Percentiles rank a stretch among this genome's conserved stretches.
phyloP scores from a whole-genome alignment of 2,113 vertebrate genomes.

The Potamarius usumacintae region DNA sequence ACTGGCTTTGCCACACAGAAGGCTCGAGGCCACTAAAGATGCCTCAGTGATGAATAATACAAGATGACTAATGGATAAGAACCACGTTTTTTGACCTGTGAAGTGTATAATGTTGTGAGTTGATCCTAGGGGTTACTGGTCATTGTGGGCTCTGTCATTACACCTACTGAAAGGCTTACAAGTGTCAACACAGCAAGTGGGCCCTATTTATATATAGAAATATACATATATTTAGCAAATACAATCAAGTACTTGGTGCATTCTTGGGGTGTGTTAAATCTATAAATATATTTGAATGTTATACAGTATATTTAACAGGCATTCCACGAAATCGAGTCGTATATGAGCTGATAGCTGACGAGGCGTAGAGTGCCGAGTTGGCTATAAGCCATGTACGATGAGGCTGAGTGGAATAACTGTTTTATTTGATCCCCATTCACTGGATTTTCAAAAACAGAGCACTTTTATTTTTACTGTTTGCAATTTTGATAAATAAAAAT shows the following conservation, averaged over 20 bases:
- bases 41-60: not conserved
- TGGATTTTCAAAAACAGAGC: too few species aligned
- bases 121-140: slow-evolving; percentile 13
- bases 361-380: too few species aligned
- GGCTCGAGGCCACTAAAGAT: not conserved
- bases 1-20: not conserved
- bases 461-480: too few species aligned
- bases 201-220: not conserved
- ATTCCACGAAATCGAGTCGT: too few species aligned
- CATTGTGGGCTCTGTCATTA: slow-evolving; percentile 37
- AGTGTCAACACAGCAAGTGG: slow-evolving; percentile 25
- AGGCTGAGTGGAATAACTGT: too few species aligned
- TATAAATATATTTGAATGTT: not conserved
- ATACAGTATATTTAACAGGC: not conserved
- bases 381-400: too few species aligned
- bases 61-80: not conserved
- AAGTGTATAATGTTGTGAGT: slow-evolving; percentile 11
- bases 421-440: too few species aligned
- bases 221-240: not conserved
- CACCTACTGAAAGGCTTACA: slow-evolving; percentile 32
- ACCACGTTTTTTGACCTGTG: not conserved
- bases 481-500: too few species aligned
- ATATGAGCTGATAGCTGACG: too few species aligned
- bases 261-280: not conserved
- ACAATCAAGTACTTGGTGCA: not conserved